phyloP scores from a whole-genome alignment of 2,797 vertebrate genomes.

The Cyprinella venusta region DNA sequence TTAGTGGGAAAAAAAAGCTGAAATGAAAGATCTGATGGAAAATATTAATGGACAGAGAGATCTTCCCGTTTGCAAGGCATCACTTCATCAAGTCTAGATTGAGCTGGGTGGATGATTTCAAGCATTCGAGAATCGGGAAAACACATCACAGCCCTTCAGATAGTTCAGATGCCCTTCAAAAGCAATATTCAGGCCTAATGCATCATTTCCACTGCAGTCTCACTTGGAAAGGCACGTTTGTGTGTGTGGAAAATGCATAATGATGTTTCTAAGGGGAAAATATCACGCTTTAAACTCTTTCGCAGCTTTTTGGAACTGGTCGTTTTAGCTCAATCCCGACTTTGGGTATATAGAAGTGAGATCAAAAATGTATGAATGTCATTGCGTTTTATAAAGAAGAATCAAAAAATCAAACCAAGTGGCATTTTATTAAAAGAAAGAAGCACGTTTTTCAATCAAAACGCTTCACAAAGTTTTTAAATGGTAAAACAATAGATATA shows the following conservation, averaged over 20 bases:
- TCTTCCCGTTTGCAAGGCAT: constrained; percentile 42
- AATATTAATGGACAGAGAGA: constrained; percentile 59
- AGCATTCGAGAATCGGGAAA: constrained; percentile 64
- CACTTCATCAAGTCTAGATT: constrained; percentile 69
- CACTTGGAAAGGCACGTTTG: neutral
- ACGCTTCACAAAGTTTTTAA: neutral
- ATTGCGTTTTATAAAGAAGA: neutral
- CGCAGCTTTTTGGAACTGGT: neutral
- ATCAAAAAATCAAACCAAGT: neutral
- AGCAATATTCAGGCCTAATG: constrained; percentile 31
- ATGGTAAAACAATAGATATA: neutral
- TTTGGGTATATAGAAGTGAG: neutral
- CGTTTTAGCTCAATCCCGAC: neutral
- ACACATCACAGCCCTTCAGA: constrained; percentile 64
- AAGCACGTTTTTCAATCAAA: neutral
- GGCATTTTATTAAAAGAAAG: neutral
- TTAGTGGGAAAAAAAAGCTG: constrained; percentile 53
- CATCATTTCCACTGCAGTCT: neutral
- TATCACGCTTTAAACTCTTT: constrained; percentile 8
- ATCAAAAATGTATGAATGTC: neutral
- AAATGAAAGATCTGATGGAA: constrained; percentile 57
- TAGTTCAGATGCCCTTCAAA: constrained; percentile 63
- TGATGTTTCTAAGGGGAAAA: constrained; percentile 20
- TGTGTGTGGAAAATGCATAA: constrained; percentile 28
- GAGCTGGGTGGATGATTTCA: constrained; percentile 67